phyloP scores from a whole-genome alignment of 2,888 invertebrate genomes.

The Patella depressa region DNA sequence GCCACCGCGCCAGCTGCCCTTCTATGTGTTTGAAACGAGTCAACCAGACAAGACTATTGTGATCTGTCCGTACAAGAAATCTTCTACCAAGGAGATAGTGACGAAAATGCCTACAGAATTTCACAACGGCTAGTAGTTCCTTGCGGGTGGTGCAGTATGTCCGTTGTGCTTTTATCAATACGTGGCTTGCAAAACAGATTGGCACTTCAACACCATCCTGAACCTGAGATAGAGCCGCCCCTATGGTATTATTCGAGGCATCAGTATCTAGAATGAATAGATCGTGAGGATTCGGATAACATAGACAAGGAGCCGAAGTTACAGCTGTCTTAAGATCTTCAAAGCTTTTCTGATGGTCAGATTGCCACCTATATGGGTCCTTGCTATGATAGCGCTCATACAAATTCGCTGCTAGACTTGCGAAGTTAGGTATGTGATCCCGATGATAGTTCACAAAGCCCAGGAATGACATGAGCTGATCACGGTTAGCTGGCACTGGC shows the following conservation, averaged over 20 bases:
- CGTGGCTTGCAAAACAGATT: slow-evolving; percentile 34
- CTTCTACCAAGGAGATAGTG: slow-evolving; percentile 34
- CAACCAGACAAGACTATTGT: slow-evolving; percentile 35
- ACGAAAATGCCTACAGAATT: slow-evolving; percentile 35
- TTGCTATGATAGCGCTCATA: no score
- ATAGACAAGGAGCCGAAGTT: no score
- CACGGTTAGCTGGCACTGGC: no score
- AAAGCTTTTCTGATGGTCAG: no score
- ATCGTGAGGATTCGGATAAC: no score
- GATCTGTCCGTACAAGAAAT: slow-evolving; percentile 37
- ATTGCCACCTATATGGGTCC: no score
- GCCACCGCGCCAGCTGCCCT: slow-evolving; percentile 41
- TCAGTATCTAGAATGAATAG: no score
- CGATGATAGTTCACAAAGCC: no score
- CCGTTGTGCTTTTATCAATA: slow-evolving; percentile 32
- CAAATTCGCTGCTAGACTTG: no score
- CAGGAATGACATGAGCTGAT: no score
- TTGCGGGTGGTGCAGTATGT: slow-evolving; percentile 32
- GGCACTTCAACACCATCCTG: slow-evolving; percentile 36
- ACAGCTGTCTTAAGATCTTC: no score
- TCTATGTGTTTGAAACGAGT: slow-evolving; percentile 35
- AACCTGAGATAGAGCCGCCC: slow-evolving; percentile 36
- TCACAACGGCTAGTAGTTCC: slow-evolving; percentile 31
- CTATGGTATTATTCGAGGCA: slow-evolving; percentile 38
- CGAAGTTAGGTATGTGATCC: no score